These are phyloP conservation scores for Drosophila novamexicana DNA, from an alignment of 1,140 invertebrate genomes.

Conservation along the genomic window DNA sequence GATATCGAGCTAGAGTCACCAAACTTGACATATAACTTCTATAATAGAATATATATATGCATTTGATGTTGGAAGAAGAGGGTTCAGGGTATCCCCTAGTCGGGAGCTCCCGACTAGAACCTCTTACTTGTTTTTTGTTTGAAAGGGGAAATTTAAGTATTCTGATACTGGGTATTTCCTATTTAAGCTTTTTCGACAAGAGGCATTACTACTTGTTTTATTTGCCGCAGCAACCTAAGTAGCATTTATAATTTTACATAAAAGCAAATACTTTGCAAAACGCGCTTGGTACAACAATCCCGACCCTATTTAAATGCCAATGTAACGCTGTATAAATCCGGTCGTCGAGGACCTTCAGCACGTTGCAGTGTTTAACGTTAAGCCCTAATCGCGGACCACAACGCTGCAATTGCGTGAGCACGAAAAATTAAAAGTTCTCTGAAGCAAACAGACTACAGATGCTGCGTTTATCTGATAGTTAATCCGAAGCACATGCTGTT, in stretches of 20 bases:
- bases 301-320: constrained; percentile 72
- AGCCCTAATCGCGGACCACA: constrained; percentile 37
- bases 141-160: too few species aligned
- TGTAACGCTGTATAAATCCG: constrained; percentile 75
- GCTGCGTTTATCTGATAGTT: constrained; percentile 44
- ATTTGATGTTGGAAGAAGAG: too few species aligned
- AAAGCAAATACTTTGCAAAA: constrained; percentile 42
- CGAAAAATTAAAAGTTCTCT: constrained; percentile 40
- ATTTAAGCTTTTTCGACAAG: too few species aligned
- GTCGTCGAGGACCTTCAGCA: constrained; percentile 59
- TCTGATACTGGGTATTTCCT: neutral
- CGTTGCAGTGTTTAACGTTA: constrained; percentile 73
- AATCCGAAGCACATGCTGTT: constrained; percentile 45
- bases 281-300: constrained; percentile 42
- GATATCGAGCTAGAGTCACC: too few species aligned
- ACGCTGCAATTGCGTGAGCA: constrained; percentile 13
- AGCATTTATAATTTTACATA: constrained; percentile 76
- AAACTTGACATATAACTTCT: too few species aligned
- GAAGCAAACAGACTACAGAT: constrained; percentile 9
- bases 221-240: constrained; percentile 58
- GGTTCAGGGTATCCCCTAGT: too few species aligned
- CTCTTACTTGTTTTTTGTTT: too few species aligned
- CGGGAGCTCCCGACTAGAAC: too few species aligned
- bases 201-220: constrained; percentile 12
- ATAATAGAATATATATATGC: too few species aligned